A percentile compares a stretch with the other conserved stretches of the same genome.
These are phyloP conservation scores for Brachionus calyciflorus DNA, from an alignment of 1,140 invertebrate species.

Conservation along the genomic window DNA sequence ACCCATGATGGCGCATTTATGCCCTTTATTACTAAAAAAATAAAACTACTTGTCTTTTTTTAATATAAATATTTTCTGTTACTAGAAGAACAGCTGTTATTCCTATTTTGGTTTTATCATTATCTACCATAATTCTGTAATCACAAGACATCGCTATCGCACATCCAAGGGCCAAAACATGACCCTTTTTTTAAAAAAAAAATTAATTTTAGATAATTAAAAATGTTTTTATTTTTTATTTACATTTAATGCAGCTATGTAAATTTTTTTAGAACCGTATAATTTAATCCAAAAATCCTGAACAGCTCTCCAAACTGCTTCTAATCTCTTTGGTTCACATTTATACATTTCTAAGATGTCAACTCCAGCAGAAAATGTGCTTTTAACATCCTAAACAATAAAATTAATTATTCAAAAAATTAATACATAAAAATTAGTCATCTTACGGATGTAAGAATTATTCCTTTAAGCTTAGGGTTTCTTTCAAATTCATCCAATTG, in stretches of 20 bases:
- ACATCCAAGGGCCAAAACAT: slow-evolving; percentile 79
- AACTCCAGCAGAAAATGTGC: slow-evolving; percentile 75
- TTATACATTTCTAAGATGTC: slow-evolving; percentile 84
- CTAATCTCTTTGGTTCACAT: slow-evolving; percentile 68
- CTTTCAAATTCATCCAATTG: slow-evolving; percentile 69
- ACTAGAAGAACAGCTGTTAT: slow-evolving; percentile 76
- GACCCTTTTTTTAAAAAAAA: slow-evolving; percentile 63
- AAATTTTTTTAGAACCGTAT: slow-evolving; percentile 69
- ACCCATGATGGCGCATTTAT: slow-evolving; percentile 49
- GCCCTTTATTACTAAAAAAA: not conserved
- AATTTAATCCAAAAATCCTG: slow-evolving; percentile 76
- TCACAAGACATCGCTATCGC: slow-evolving; percentile 74
- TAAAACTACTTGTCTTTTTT: too few relatives aligned
- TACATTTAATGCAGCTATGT: slow-evolving; percentile 81
- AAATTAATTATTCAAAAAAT: not conserved
- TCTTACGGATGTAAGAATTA: slow-evolving; percentile 72
- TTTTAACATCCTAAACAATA: slow-evolving; percentile 62
- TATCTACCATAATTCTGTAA: slow-evolving; percentile 73
- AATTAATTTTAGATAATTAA: too few relatives aligned
- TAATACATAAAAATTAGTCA: too few relatives aligned
- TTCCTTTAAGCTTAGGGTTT: slow-evolving; percentile 67
- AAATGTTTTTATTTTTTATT: too few relatives aligned
- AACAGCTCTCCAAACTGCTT: slow-evolving; percentile 71
- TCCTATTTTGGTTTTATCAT: slow-evolving; percentile 73
- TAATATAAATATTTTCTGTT: slow-evolving; percentile 60